These are phyloP conservation scores for Acleris literana DNA, from an alignment of 2,888 invertebrate genomes.

Conservation along the genomic window DNA sequence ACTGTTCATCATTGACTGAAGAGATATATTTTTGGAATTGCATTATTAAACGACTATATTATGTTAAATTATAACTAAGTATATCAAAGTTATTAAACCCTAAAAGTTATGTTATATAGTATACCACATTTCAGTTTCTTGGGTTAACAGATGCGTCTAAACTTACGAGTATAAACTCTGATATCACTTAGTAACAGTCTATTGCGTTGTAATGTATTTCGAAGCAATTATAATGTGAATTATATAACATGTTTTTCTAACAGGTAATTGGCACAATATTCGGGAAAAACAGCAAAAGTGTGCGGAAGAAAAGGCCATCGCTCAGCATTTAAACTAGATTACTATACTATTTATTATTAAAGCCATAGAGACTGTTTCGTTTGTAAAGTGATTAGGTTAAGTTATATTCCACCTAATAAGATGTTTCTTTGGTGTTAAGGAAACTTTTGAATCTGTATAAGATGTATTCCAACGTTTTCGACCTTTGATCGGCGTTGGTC, in stretches of 20 bases:
- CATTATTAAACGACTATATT: not conserved
- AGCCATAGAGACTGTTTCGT: conserved; percentile 73
- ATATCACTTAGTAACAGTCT: too few species aligned
- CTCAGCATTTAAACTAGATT: conserved; percentile 85
- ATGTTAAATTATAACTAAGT: not conserved
- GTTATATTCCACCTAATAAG: conserved; percentile 20
- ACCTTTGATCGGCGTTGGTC: conserved; percentile 24
- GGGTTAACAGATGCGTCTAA: too few species aligned
- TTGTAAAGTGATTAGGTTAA: conserved; percentile 43
- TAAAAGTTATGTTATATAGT: too few species aligned
- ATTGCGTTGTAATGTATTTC: too few species aligned
- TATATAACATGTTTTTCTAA: conserved; percentile 13
- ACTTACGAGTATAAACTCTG: too few species aligned
- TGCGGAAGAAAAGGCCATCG: conserved; percentile 90
- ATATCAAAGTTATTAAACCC: too few species aligned
- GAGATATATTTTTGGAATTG: too few species aligned
- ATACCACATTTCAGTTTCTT: too few species aligned
- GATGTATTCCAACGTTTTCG: conserved; percentile 9
- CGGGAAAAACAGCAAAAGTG: conserved; percentile 90
- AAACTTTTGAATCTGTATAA: not conserved
- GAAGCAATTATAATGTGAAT: not conserved
- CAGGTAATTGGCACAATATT: conserved; percentile 90
- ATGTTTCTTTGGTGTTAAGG: conserved; percentile 18
- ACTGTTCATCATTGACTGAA: too few species aligned
- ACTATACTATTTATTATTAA: conserved; percentile 47